These are phyloP conservation scores for Drosophila willistoni DNA, from an alignment of 1,140 invertebrate species.

Conservation along the genomic window DNA sequence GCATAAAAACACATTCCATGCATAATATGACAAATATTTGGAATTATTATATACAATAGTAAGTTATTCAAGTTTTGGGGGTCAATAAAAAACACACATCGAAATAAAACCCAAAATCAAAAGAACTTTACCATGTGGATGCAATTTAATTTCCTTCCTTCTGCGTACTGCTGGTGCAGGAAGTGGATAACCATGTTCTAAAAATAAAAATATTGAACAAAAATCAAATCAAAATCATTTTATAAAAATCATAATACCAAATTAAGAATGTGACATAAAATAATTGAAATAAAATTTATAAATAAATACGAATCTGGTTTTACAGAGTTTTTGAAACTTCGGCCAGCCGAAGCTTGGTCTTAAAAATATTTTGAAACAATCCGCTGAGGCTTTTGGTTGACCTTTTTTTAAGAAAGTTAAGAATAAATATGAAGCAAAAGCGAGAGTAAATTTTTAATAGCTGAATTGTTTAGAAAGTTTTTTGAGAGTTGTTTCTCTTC, in stretches of 20 bases:
- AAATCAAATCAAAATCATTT: slow-evolving; percentile 23
- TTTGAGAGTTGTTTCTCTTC: background rate
- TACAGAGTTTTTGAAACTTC: slow-evolving; percentile 1
- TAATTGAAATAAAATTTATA: slow-evolving; percentile 26
- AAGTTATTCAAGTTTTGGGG: background rate
- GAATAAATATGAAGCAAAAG: background rate
- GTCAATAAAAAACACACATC: background rate
- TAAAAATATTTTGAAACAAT: background rate
- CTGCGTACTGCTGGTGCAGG: slow-evolving; percentile 82
- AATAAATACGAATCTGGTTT: slow-evolving; percentile 1
- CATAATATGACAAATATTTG: slow-evolving; percentile 34
- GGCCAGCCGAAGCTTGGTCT: background rate
- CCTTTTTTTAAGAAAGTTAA: background rate
- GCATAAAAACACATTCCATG: slow-evolving; percentile 46
- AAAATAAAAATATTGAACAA: slow-evolving; percentile 53
- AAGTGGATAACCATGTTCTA: slow-evolving; percentile 82
- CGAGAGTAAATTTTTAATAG: slow-evolving; percentile 12
- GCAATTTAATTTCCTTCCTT: slow-evolving; percentile 83
- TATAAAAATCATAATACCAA: slow-evolving; percentile 18
- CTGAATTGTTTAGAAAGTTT: slow-evolving; percentile 6
- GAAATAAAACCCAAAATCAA: slow-evolving; percentile 62
- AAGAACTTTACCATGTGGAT: slow-evolving; percentile 82
- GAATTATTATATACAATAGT: slow-evolving; percentile 31
- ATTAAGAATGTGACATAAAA: slow-evolving; percentile 13
- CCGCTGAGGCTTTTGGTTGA: background rate